These are phyloP conservation scores for Drosophila putrida DNA, from an alignment of 2,888 invertebrate genomes.

Conservation along the genomic window DNA sequence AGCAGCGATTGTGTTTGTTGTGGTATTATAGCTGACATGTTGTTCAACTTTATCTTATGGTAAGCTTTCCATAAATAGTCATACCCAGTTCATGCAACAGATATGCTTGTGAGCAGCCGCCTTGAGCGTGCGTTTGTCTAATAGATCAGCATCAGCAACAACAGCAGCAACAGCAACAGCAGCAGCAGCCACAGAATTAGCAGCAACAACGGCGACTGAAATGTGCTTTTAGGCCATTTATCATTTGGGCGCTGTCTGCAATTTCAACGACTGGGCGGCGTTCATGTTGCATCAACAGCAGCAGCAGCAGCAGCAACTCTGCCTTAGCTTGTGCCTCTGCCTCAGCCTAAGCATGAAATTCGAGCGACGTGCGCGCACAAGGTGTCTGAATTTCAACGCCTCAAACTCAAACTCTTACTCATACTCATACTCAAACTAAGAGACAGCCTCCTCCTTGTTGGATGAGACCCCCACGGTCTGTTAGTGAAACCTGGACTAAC, in stretches of 20 bases:
- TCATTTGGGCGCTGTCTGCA: slow-evolving; percentile 74
- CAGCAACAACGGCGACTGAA: slow-evolving; percentile 65
- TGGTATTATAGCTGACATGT: slow-evolving; percentile 40
- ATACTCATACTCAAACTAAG: slow-evolving; percentile 45
- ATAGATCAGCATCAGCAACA: slow-evolving; percentile 70
- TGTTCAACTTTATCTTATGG: slow-evolving; percentile 66
- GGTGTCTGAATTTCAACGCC: slow-evolving; percentile 78
- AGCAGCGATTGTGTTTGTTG: slow-evolving; percentile 31
- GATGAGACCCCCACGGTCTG: slow-evolving; percentile 23
- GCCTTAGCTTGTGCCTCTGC: slow-evolving; percentile 28
- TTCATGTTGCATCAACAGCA: slow-evolving; percentile 62
- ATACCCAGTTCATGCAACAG: slow-evolving; percentile 35
- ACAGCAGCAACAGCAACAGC: slow-evolving; percentile 27
- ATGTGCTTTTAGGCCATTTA: slow-evolving; percentile 77
- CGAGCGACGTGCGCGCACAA: slow-evolving; percentile 75
- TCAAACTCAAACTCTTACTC: slow-evolving; percentile 31
- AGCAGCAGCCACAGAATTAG: slow-evolving; percentile 26
- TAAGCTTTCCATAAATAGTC: slow-evolving; percentile 76
- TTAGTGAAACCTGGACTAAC: slow-evolving; percentile 49
- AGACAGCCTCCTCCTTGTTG: slow-evolving; percentile 1
- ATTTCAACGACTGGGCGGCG: slow-evolving; percentile 70
- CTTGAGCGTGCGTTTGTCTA: slow-evolving; percentile 76
- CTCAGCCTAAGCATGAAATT: slow-evolving; percentile 65
- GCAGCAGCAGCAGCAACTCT: slow-evolving; percentile 4
- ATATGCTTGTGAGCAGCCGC: slow-evolving; percentile 53